Base-by-base conservation (phyloP, 2,113 vertebrate genomes). In the Rhinolophus sinicus region DNA sequence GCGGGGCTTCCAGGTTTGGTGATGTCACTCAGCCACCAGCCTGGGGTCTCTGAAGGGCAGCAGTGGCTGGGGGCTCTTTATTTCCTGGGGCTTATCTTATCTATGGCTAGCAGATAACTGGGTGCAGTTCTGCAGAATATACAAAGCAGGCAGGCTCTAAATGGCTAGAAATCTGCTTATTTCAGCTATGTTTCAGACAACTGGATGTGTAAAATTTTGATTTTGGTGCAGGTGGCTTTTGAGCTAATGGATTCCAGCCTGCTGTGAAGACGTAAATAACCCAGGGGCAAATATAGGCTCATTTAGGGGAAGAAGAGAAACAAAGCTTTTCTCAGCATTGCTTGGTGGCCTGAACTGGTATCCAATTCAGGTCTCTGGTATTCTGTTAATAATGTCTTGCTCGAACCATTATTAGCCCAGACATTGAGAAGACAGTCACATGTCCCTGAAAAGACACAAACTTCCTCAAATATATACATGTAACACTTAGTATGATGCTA, bases 91-190 rank as follows among this genome's bases (percentile, higher is more conserved):
- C 15, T 56, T 38, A 47, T 28, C 40, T 65, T 35, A 64, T 10
- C 82, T 70, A 35, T 3, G 40, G 33, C 28, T 28, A 16, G 6
- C 19, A 44, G 19, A 33, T 38, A 38, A 44, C 0, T 50, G 28
- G 72, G 22, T 26, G 1, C 8, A 33, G 54, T 73, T 83, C 35
- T 84, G 6, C 12, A 91, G 64, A 70, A 52, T 35, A 70, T 22
- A 21, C 15, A 33, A 88, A 47, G 28, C 65, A 84, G 30, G 26
- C 6, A 40, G 47, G 24, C 50, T 47, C 65, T 76, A 52, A 64
- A 40, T 44, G 16, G 67, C 54, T 94, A 70, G 73, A 88, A 65
- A 72, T 56, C 67, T 82, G 56, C 73, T 96, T 93, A 62, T 62
- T 56, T 44, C 33, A 28, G 38, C 18, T 60, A 76, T 12, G n/a